Conservation (phyloP, 2,888 invertebrate genomes). For the Agrochola circellaris region DNA sequence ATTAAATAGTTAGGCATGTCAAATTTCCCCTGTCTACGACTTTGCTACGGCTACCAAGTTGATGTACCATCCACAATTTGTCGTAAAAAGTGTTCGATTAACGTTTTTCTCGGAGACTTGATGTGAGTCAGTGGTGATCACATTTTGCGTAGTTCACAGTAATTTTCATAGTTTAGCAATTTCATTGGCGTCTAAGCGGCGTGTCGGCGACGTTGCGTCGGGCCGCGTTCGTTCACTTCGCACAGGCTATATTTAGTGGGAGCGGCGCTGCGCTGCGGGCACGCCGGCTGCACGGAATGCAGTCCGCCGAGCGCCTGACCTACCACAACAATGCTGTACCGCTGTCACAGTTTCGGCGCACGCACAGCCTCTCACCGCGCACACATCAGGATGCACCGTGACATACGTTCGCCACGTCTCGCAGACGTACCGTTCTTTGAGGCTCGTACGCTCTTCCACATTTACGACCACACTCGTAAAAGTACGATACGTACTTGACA, state of each 20-base stretch:
- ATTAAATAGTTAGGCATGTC: background rate
- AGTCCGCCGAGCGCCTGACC: conserved; percentile 81
- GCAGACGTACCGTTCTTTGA: conserved; percentile 52
- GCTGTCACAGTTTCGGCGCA: conserved; percentile 85
- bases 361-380: conserved; percentile 76
- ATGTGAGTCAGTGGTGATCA: conserved; percentile 38
- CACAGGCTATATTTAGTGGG: conserved; percentile 88
- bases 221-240: conserved; percentile 87
- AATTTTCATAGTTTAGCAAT: conserved; percentile 67
- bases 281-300: conserved; percentile 83
- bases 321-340: conserved; percentile 84
- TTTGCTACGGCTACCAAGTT: conserved; percentile 31
- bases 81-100: conserved; percentile 42
- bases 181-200: conserved; percentile 64
- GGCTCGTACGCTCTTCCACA: conserved; percentile 52
- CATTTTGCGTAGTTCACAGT: conserved; percentile 35
- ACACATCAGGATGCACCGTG: conserved; percentile 57
- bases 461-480: conserved; percentile 65
- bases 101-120: conserved; percentile 41
- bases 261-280: conserved; percentile 71
- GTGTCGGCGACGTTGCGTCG: conserved; percentile 65
- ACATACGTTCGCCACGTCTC: conserved; percentile 57
- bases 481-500: conserved; percentile 64
- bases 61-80: conserved; percentile 33
- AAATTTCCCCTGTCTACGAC: conserved; percentile 17